Base-by-base conservation (phyloP, 1,140 invertebrate genomes). In the Cepaea nemoralis region DNA sequence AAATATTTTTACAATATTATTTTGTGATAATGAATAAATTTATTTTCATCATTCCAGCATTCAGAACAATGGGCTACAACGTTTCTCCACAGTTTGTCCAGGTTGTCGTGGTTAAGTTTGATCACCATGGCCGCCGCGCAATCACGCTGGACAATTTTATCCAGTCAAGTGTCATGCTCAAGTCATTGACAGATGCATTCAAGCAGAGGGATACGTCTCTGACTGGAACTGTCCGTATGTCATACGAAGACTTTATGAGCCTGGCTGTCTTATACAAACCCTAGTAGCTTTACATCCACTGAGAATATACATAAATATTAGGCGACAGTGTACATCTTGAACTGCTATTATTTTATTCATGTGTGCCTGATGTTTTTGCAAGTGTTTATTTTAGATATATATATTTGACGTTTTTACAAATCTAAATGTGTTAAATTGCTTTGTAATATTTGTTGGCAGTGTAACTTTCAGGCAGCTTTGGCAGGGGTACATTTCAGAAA, bases 61-160 rank as follows among this genome's bases (percentile, higher is more conserved):
- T 97, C 42, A 92, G 93, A 37, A 95, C 96, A 92, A 97, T 97
- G 96, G 96, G 96, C n/a, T 98, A 96, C 87, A 93, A 94, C 63
- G 94, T 98, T 81, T 93, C 94, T 35, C 94, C 94, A 10, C 94
- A 96, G 45, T 97, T 97, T 88, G 93, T 95, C 22, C 93, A 93
- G 75, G 94, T 95, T 83, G 89, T 97, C 70, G 92, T 95, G 14
- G 93, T 93, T 85, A 95, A 95, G 91, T 94, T 94, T 88, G 90
- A 91, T 88, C 94, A 95, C 1, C 90, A 92, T 85, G 91, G 91
- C 40, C 87, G 84, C 67, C 85, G 88, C 71, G 82, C 76, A 10
- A 80, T 97, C 48, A 95, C 95, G 0, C 94, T 97, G 40, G 96
- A 97, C 91, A 94, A 95, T 82, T 97, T 97, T 87, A 97, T 97